phyloP scores from a whole-genome alignment of 1,140 invertebrate genomes.

The Cydia pomonella region DNA sequence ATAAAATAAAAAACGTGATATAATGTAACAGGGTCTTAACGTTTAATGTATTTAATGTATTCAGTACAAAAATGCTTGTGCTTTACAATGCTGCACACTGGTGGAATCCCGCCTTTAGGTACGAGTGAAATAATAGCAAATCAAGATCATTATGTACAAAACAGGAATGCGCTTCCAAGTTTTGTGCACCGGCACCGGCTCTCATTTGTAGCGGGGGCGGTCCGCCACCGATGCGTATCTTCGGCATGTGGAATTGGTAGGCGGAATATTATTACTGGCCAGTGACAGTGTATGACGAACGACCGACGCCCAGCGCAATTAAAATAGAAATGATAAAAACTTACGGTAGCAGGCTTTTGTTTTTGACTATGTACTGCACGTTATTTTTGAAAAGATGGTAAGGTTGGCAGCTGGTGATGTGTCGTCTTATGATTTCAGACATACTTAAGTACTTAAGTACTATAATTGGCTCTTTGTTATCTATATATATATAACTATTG shows the following conservation, averaged over 20 bases:
- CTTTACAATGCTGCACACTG: no score
- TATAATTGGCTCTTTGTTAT: no score
- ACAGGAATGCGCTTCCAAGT: neutral
- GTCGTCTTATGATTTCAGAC: no score
- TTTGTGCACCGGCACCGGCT: neutral
- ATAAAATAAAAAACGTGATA: no score
- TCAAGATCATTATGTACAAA: neutral
- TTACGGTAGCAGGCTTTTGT: conserved; percentile 3
- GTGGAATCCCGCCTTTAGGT: no score
- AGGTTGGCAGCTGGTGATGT: neutral
- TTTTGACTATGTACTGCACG: neutral
- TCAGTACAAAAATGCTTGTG: no score
- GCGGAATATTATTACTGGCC: conserved; percentile 69
- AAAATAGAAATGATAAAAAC: conserved; percentile 25
- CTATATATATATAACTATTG: no score
- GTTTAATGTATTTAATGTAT: no score
- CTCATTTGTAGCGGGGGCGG: conserved; percentile 43
- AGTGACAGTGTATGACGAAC: conserved; percentile 60
- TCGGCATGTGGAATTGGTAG: conserved; percentile 69
- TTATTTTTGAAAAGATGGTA: neutral
- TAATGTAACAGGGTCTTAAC: no score
- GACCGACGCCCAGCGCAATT: conserved; percentile 49
- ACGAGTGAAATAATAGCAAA: neutral
- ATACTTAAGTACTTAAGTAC: no score
- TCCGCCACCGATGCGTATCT: conserved; percentile 73